Base-by-base conservation (phyloP, 2,113 vertebrate genomes). In the Sylvilagus bachmani region DNA sequence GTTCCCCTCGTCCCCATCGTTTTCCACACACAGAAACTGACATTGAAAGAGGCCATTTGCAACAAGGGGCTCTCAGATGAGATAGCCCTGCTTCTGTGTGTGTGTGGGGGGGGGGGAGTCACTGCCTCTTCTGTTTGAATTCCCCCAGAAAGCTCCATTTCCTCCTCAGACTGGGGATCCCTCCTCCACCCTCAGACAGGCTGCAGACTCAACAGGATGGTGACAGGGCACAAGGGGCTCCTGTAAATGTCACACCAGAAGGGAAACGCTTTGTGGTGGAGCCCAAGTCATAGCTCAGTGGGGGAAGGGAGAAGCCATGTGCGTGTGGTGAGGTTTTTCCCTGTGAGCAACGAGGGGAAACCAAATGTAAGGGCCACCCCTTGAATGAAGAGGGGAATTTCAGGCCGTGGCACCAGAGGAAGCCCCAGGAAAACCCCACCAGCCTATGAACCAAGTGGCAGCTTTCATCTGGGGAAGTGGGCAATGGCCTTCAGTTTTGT, bases 401-500 rank as follows among this genome's bases (percentile, higher is more conserved):
- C n/a, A 44, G 75, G 31, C 49, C 44, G 81, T 61, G 24, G 36
- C 33, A 38, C 49, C 82, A 67, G 13, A 94, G 73, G 53, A 93
- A 95, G 49, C 49, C 64, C 93, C 49, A 74, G n/a, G 69, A 75
- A 75, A 97, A 58, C 85, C 86, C 64, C 27, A 19, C 3, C 21
- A 66, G 82, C 82, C 64, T 66, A 33, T 88, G 89, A 95, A 64
- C 14, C 62, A 1, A 77, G 70, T 14, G 36, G 69, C 44, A 89
- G 36, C 55, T 80, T 7, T 14, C 21, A 36, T 19, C 5, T 66
- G 53, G 77, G 78, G 44, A 91, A 55, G 58, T 24, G n/a, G 19
- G 25, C 75, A 22, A 7, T 25, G 66, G 5, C 44, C 89, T 97
- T 95, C 89, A 61, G 61, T 96, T 92, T 66, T 89, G 31, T 51